Percentiles rank a stretch among this genome's conserved stretches.
phyloP scores from a whole-genome alignment of 2,797 vertebrate species.

The Enteromius trimaculatus region DNA sequence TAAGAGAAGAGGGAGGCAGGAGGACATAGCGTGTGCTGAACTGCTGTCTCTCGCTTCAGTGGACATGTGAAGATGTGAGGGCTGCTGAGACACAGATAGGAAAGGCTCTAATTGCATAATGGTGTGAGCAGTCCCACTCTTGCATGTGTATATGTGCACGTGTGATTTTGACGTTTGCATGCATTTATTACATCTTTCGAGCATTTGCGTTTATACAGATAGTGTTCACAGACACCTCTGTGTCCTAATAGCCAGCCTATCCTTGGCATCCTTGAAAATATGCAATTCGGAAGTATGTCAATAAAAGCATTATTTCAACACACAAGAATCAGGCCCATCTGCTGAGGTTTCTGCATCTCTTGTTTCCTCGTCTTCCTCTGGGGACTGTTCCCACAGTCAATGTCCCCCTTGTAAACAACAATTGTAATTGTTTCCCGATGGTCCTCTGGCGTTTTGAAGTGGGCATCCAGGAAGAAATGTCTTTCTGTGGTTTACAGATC shows the following conservation, averaged over 20 bases:
- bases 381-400: constrained; percentile 48
- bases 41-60: constrained; percentile 70
- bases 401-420: constrained; percentile 55
- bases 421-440: constrained; percentile 63
- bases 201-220: neutral
- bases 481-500: constrained; percentile 55
- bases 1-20: constrained; percentile 7
- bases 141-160: constrained; percentile 31
- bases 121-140: constrained; percentile 53
- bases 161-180: constrained; percentile 32
- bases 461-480: constrained; percentile 57
- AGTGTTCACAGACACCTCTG: neutral
- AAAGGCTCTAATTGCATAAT: constrained; percentile 78
- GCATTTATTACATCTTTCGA: constrained; percentile 27
- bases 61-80: constrained; percentile 71
- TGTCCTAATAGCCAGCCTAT: constrained; percentile 4
- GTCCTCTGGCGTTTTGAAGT: constrained; percentile 55
- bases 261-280: neutral
- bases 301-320: constrained; percentile 32
- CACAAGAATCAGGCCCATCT: constrained; percentile 24
- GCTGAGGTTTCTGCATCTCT: constrained; percentile 26
- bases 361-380: constrained; percentile 12
- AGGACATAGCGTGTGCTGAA: constrained; percentile 15
- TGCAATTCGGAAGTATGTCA: constrained; percentile 3
- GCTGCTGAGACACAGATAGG: constrained; percentile 75